phyloP scores from a whole-genome alignment of 2,797 vertebrate genomes.

The Manis pentadactyla region DNA sequence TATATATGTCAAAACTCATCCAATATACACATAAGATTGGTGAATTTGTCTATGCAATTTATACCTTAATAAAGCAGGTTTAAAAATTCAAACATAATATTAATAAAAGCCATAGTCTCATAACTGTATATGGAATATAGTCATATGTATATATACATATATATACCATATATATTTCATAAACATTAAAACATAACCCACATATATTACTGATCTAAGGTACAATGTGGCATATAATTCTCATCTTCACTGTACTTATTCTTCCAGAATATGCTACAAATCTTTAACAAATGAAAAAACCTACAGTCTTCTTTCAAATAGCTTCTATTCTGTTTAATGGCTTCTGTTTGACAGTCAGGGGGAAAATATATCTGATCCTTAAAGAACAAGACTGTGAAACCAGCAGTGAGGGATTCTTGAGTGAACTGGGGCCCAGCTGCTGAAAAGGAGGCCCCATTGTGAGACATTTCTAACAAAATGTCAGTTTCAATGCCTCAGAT shows the following conservation, averaged over 20 bases:
- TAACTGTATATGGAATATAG: too few relatives aligned
- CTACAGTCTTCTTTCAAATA: background rate
- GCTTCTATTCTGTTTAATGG: slow-evolving; percentile 38
- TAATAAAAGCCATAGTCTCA: background rate
- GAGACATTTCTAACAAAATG: slow-evolving; percentile 55
- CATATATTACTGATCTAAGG: background rate
- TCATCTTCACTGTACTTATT: slow-evolving; percentile 9
- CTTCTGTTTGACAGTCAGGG: background rate
- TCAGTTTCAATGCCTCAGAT: slow-evolving; percentile 43
- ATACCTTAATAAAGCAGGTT: background rate
- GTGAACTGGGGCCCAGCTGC: background rate
- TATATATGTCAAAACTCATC: background rate
- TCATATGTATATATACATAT: background rate
- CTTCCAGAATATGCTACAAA: background rate
- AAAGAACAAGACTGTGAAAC: slow-evolving; percentile 12
- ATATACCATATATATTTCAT: background rate
- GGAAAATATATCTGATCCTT: background rate
- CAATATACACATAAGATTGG: background rate
- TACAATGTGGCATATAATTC: background rate
- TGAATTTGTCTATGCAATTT: background rate
- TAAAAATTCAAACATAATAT: slow-evolving; percentile 12
- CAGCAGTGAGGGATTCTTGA: slow-evolving; percentile 18
- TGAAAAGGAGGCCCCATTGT: slow-evolving; percentile 27
- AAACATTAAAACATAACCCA: slow-evolving; percentile 20
- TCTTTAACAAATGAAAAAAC: background rate